Evolutionary conservation across 2,113 vertebrate species (phyloP), one percentile per base, ranked within the genome.

Genomic region (Cyprinodon tularosa): DNA sequence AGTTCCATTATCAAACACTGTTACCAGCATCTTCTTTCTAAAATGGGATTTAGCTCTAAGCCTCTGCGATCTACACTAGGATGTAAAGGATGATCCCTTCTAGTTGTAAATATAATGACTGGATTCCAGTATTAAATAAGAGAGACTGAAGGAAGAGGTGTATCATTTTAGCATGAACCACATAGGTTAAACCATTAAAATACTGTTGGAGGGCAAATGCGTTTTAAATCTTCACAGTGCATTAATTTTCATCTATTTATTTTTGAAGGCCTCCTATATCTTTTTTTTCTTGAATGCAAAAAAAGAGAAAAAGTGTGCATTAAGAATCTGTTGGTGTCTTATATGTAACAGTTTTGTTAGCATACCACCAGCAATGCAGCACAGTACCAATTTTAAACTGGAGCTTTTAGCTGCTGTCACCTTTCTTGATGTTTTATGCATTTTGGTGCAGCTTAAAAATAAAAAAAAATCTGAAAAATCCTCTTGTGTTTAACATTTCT

Each of bases 31-130:
- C 71, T 77, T 72, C 59, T 77, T 77, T 70, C 67, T 66, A 60
- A 73, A 63, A 68, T 29, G 29, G 73, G 62, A 76, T 67, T 70
- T 66, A 61, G 15, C 38, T 66, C 44, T 81, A 78, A 81, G 68
- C 74, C 71, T 0, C 40, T 50, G 45, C 38, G 40, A 64, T 74
- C 71, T 68, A 48, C 13, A 60, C 12, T 3, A 37, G 45, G 50
- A 84, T 66, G 38, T 5, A 59, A 66, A 65, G 66, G 74, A 74
- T 77, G 59, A 84, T 77, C 66, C 69, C 63, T 48, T 63, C 38
- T 38, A 45, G 47, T 59, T 29, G 70, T 61, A 66, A 36, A 44
- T 44, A 45, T 68, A 45, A 53, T 3, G 75, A 45, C 37, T 57
- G 3, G 53, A 0, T 48, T 74, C 64, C 57, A 22, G 17, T 64